Percentiles rank a stretch among this genome's conserved stretches.
phyloP scores from a whole-genome alignment of 2,113 vertebrate species.

The Mola mola region DNA sequence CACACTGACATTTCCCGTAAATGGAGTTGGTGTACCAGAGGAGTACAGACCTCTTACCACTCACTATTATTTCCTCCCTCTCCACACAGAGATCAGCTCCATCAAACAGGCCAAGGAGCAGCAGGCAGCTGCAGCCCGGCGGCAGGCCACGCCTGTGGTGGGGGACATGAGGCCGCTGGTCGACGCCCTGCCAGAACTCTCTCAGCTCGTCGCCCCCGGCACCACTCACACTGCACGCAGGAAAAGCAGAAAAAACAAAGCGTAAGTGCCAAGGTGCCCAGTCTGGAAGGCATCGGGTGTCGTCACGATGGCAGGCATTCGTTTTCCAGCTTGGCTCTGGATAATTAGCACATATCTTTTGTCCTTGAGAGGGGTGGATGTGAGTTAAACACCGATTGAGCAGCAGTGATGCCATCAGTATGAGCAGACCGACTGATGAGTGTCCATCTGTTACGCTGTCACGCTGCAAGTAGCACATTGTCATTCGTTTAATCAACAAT shows the following conservation, averaged over 20 bases:
- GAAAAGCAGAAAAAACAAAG: constrained; percentile 62
- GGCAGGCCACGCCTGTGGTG: constrained; percentile 86
- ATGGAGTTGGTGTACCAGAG: neutral
- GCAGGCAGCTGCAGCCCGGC: constrained; percentile 78
- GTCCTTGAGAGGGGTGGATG: neutral
- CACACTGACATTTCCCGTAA: neutral
- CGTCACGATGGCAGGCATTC: neutral
- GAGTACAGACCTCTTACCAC: neutral
- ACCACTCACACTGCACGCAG: constrained; percentile 10
- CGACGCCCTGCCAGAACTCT: constrained; percentile 90
- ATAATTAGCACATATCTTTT: too few species aligned
- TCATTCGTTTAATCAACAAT: too few species aligned
- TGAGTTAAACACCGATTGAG: neutral
- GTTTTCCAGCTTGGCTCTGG: too few species aligned
- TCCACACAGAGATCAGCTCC: constrained; percentile 86
- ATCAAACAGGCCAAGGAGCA: constrained; percentile 85
- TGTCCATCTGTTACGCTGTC: neutral
- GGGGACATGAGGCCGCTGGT: constrained; percentile 89
- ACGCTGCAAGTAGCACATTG: neutral
- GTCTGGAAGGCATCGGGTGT: neutral
- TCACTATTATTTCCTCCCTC: neutral
- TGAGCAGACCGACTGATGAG: neutral
- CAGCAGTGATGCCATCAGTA: neutral
- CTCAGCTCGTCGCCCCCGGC: constrained; percentile 70
- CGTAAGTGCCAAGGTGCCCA: constrained; percentile 45